Evolutionary conservation across 2,888 invertebrate genomes (phyloP), one percentile per base, ranked within the genome.

Genomic region (Mesorhabditis belari): DNA sequence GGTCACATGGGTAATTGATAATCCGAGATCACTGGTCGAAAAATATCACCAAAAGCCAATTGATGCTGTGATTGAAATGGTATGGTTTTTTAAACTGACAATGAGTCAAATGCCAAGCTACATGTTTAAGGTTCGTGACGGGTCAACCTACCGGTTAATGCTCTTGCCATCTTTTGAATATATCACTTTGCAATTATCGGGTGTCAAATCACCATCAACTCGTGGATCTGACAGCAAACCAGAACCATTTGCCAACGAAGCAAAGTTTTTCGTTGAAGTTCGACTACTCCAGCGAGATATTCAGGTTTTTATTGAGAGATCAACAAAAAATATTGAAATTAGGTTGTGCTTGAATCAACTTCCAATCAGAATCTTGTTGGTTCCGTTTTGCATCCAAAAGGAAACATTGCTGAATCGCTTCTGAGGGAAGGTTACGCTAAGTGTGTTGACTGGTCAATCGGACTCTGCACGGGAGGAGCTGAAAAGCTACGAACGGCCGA

Each of bases 351-450:
- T 51, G 94, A 96, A 80, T 90, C 92, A 0, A 89, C 90, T 0
- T 91, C 91, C 77, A 95, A 93, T 82, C 89, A 88, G 77, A 93
- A 92, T 82, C 90, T 92, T 77, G 89, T 95, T 61, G 98, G 96
- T 44, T 90, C 91, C 28, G 88, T 98, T 71, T 80, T 92, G 54
- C 94, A 94, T 83, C 95, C 95, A 24, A 71, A 72, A 44, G 80
- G 87, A 35, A 94, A 94, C 82, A 96, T 99, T 79, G 94, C 96
- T 0, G 96, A 95, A 82, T 87, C 89, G 26, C 84, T 99, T 64
- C 83, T 95, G 69, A 63, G 87, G 60, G 90, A 92, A 82, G 96
- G 96, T 19, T 90, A 92, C 78, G 96, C 94, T 0, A 88, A 88
- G 81, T 95, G 95, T 80, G 90, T 92, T 23, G 92, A 92, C 81